phyloP scores from a whole-genome alignment of 2,113 vertebrate genomes.

The Oreochromis spilurus region DNA sequence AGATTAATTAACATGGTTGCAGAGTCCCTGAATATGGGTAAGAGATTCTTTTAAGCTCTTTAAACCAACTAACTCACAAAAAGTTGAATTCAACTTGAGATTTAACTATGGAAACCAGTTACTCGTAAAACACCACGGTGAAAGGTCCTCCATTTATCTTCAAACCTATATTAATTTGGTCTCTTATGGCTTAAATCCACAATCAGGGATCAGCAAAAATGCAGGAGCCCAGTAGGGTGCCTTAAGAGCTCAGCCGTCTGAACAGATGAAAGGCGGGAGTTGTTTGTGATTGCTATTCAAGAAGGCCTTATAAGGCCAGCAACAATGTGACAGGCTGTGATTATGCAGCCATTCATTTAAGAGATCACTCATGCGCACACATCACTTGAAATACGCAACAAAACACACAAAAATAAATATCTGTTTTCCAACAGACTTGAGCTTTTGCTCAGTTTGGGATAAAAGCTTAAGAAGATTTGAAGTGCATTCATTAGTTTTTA shows the following conservation, averaged over 20 bases:
- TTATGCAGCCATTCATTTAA: conserved; percentile 33
- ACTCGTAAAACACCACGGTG: neutral
- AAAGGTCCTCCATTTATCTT: conserved; percentile 30
- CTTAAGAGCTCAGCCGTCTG: conserved; percentile 42
- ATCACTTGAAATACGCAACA: neutral
- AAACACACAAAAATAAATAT: neutral
- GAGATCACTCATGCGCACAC: neutral
- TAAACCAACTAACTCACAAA: neutral
- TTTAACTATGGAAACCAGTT: conserved; percentile 2
- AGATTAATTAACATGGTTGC: neutral
- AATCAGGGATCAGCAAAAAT: conserved; percentile 40
- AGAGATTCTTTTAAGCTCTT: neutral
- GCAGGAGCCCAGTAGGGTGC: conserved; percentile 44
- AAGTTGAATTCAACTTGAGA: neutral
- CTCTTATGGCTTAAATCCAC: conserved; percentile 53
- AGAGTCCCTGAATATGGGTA: neutral
- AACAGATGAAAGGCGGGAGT: conserved; percentile 44
- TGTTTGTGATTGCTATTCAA: conserved; percentile 46
- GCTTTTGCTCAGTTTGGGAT: neutral
- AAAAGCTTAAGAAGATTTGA: neutral
- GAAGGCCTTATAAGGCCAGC: conserved; percentile 29
- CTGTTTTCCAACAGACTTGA: neutral
- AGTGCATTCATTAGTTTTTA: neutral
- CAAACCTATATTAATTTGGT: conserved; percentile 52
- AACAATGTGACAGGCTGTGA: conserved; percentile 35